phyloP scores from a whole-genome alignment of 2,888 invertebrate species.

The Laspeyria flexula region DNA sequence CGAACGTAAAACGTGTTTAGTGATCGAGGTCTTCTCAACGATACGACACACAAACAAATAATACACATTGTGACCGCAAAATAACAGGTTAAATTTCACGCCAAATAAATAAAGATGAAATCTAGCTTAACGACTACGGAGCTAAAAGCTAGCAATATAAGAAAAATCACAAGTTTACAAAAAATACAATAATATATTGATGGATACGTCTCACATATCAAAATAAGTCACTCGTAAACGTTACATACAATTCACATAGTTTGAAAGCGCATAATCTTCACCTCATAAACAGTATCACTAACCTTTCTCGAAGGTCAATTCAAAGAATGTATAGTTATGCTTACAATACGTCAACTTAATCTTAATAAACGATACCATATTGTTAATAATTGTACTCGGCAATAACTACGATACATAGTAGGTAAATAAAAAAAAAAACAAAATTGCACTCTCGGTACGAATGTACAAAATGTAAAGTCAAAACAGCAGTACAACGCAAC shows the following conservation, averaged over 20 bases:
- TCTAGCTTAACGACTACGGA: constrained; percentile 82
- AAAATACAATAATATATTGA: constrained; percentile 56
- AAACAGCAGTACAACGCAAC: constrained; percentile 64
- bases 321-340: constrained; percentile 85
- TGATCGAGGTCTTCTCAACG: constrained; percentile 25
- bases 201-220: constrained; percentile 71
- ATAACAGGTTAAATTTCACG: constrained; percentile 52
- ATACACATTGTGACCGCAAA: constrained; percentile 70
- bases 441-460: constrained; percentile 71
- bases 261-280: constrained; percentile 70
- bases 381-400: constrained; percentile 79
- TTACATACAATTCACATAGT: constrained; percentile 68
- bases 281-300: constrained; percentile 84
- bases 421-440: constrained; percentile 61
- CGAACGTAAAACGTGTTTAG: constrained; percentile 11
- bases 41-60: constrained; percentile 36
- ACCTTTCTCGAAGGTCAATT: constrained; percentile 85
- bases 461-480: constrained; percentile 62
- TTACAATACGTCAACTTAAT: constrained; percentile 80
- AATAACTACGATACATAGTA: constrained; percentile 68
- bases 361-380: constrained; percentile 69
- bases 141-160: constrained; percentile 79
- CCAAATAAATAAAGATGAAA: constrained; percentile 74
- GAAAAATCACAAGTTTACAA: constrained; percentile 79
- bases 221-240: constrained; percentile 66